A percentile compares a stretch with the other conserved stretches of the same genome.
Conservation (phyloP, 1,140 invertebrate genomes). For the Eupristina koningsbergeri region DNA sequence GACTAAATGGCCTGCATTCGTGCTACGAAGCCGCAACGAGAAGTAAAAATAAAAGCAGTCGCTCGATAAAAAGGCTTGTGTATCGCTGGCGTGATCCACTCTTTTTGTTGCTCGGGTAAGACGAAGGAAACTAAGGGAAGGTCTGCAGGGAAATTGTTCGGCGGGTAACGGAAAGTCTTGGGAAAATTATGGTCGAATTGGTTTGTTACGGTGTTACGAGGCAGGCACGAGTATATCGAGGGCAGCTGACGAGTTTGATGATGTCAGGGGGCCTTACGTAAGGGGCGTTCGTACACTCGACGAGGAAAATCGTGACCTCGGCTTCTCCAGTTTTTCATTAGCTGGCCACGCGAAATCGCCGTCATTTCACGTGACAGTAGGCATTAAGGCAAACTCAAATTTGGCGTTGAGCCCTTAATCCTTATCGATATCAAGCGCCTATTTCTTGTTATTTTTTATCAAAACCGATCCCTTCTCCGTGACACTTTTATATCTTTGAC, state of each 20-base stretch:
- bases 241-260: constrained; percentile 17
- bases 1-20: background rate
- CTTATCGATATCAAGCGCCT: background rate
- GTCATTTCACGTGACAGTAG: background rate
- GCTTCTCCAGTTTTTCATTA: constrained; percentile 46
- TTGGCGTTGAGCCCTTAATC: background rate
- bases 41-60: background rate
- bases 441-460: background rate
- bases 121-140: background rate
- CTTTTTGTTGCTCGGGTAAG: background rate
- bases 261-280: constrained; percentile 51
- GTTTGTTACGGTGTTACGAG: too few species aligned
- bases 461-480: too few species aligned
- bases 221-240: background rate
- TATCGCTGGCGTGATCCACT: background rate
- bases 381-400: too few species aligned
- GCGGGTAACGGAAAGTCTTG: background rate
- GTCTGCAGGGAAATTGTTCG: background rate
- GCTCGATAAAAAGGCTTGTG: background rate
- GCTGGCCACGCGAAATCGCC: constrained; percentile 41
- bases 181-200: too few species aligned
- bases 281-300: background rate
- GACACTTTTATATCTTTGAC: too few species aligned
- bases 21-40: background rate
- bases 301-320: background rate